A percentile compares a stretch with the other conserved stretches of the same genome.
phyloP scores from a whole-genome alignment of 1,140 invertebrate genomes.

The Calycopis cecrops region DNA sequence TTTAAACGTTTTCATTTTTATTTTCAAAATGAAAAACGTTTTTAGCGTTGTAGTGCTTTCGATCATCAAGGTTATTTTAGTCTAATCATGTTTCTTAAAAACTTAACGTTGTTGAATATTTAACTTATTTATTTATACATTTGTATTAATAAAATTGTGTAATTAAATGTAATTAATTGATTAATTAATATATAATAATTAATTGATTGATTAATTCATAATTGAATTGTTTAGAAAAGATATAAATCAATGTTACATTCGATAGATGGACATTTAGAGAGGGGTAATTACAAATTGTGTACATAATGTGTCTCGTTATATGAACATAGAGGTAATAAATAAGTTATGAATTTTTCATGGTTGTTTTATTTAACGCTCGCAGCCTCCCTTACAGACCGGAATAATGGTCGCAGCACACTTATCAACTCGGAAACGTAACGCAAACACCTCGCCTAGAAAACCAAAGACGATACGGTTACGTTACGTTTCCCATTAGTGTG shows the following conservation, averaged over 20 bases:
- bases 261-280: constrained; percentile 4
- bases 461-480: too few species aligned
- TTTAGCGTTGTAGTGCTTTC: too few species aligned
- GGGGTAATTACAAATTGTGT: constrained; percentile 47
- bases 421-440: too few species aligned
- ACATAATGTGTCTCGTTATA: constrained; percentile 66
- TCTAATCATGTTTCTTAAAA: too few species aligned
- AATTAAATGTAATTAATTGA: neutral
- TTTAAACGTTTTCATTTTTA: too few species aligned
- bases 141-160: neutral
- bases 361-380: constrained; percentile 37
- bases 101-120: too few species aligned
- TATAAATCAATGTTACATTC: constrained; percentile 2
- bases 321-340: constrained; percentile 68
- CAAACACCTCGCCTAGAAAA: too few species aligned
- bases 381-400: too few species aligned
- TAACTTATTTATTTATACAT: too few species aligned
- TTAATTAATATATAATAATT: neutral
- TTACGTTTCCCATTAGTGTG: too few species aligned
- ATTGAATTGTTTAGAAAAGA: neutral
- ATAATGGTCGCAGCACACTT: too few species aligned
- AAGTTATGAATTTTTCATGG: constrained; percentile 66
- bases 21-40: too few species aligned
- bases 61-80: neutral
- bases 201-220: neutral